Percentiles rank a stretch among this genome's conserved stretches.
phyloP scores from a whole-genome alignment of 2,797 vertebrate species.

The Microctenopoma stevenorrisi region DNA sequence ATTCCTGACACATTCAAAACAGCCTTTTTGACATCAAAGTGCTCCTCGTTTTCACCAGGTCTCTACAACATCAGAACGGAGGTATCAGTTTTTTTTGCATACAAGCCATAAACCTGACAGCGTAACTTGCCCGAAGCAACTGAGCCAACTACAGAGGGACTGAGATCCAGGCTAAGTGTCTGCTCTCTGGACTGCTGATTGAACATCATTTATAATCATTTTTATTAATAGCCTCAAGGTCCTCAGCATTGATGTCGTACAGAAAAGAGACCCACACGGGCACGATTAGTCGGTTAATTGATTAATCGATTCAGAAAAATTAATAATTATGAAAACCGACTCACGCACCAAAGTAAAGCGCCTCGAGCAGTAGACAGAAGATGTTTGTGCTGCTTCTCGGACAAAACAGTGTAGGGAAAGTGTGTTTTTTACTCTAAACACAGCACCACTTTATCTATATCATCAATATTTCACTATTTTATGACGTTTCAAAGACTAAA shows the following conservation, averaged over 20 bases:
- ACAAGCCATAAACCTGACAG: conserved; percentile 56
- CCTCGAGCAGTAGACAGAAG: background rate
- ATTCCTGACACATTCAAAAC: conserved; percentile 73
- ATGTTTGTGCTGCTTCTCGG: background rate
- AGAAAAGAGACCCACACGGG: background rate
- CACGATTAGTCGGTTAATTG: background rate
- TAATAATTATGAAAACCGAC: background rate
- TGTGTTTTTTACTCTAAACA: too few species aligned
- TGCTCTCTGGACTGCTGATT: conserved; percentile 42
- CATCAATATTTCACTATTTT: background rate
- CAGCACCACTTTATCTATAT: background rate
- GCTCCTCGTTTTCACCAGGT: conserved; percentile 53
- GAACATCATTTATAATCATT: conserved; percentile 50
- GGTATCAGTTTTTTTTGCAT: conserved; percentile 52
- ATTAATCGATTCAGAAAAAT: background rate
- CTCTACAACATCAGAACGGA: conserved; percentile 67
- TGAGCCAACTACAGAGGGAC: conserved; percentile 34
- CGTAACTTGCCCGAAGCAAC: conserved; percentile 51
- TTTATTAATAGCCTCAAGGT: conserved; percentile 31
- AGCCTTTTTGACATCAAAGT: conserved; percentile 75
- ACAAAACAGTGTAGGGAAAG: conserved; percentile 5
- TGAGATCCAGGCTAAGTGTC: conserved; percentile 46
- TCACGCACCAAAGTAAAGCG: background rate
- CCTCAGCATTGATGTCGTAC: background rate
- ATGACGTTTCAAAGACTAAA: too few species aligned